Percentiles rank a stretch among this genome's conserved stretches.
phyloP scores from a whole-genome alignment of 2,888 invertebrate genomes.

The Dicycla oo region DNA sequence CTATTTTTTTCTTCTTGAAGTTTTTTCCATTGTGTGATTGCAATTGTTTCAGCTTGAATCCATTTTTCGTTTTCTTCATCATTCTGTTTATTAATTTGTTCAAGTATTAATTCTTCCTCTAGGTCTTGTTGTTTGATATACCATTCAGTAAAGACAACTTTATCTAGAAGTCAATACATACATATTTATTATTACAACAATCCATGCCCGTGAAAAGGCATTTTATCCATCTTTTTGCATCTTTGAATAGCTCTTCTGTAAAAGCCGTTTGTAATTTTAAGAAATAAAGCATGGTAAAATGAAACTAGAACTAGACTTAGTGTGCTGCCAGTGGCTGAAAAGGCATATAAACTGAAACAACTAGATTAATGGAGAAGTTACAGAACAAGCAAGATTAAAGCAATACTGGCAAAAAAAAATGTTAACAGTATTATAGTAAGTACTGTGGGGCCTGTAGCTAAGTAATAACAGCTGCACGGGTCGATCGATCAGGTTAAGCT shows the following conservation, averaged over 20 bases:
- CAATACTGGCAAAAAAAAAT: background rate
- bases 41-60: slow-evolving; percentile 92
- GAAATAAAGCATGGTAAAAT: too few relatives aligned
- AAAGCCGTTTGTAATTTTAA: background rate
- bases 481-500: too few relatives aligned
- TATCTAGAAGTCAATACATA: slow-evolving; percentile 36
- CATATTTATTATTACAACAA: background rate
- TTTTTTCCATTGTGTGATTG: slow-evolving; percentile 92
- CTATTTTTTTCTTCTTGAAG: slow-evolving; percentile 90
- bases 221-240: background rate
- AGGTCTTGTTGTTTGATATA: slow-evolving; percentile 78
- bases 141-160: slow-evolving; percentile 47
- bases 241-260: background rate
- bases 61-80: slow-evolving; percentile 91
- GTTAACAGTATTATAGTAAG: too few relatives aligned
- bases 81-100: slow-evolving; percentile 89
- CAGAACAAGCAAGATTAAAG: background rate
- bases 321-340: too few relatives aligned
- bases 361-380: background rate
- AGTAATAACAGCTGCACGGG: too few relatives aligned
- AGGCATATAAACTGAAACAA: background rate
- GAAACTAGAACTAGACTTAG: background rate
- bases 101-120: slow-evolving; percentile 87
- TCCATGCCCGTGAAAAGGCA: background rate
- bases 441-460: too few relatives aligned